These are phyloP conservation scores for Prosopocoilus inquinatus DNA, from an alignment of 2,888 invertebrate species.

Conservation along the genomic window DNA sequence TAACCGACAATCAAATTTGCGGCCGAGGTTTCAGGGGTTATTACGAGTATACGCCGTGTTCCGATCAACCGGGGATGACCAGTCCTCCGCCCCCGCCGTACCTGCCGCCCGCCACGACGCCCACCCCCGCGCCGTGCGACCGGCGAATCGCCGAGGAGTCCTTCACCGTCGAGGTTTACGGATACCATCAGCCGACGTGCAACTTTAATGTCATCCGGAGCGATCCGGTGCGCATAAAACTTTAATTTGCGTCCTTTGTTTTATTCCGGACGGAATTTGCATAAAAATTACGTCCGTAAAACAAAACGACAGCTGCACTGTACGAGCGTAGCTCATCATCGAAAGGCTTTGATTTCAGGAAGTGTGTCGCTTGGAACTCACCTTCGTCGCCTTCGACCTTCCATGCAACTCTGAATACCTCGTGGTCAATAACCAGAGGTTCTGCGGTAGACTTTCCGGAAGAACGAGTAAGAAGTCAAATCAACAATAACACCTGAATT, in stretches of 20 bases:
- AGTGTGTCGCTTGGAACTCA: slow-evolving; percentile 40
- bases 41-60: slow-evolving; percentile 49
- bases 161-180: slow-evolving; percentile 39
- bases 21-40: slow-evolving; percentile 50
- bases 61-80: slow-evolving; percentile 4
- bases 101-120: not conserved
- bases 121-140: slow-evolving; percentile 29
- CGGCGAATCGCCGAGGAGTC: slow-evolving; percentile 31
- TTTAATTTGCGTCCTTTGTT: no score
- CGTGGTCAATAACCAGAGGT: slow-evolving; percentile 36
- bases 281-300: no score
- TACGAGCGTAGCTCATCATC: no score
- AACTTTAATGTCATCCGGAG: slow-evolving; percentile 26
- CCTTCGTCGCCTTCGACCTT: slow-evolving; percentile 41
- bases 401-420: slow-evolving; percentile 41
- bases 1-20: slow-evolving; percentile 43
- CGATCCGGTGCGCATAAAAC: not conserved
- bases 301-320: no score
- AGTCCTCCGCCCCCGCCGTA: slow-evolving; percentile 8
- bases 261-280: no score
- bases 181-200: slow-evolving; percentile 29
- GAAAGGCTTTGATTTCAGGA: slow-evolving; percentile 32
- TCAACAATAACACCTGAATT: not conserved
- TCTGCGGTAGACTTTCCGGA: slow-evolving; percentile 42
- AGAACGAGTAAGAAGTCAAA: slow-evolving; percentile 37